Base-by-base conservation (phyloP, 37 sponge, comb jelly and placozoan genomes). In the Eunapius fragilis region DNA sequence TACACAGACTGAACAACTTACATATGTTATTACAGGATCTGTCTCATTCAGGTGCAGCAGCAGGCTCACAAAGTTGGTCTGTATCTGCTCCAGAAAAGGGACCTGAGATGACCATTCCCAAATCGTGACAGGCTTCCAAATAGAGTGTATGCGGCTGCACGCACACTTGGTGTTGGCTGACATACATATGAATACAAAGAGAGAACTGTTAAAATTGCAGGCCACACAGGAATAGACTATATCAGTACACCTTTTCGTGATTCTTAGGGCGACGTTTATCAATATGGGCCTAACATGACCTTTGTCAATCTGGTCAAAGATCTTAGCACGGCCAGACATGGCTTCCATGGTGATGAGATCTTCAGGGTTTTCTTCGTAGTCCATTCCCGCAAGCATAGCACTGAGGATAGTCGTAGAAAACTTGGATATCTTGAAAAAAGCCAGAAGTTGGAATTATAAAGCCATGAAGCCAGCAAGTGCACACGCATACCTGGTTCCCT, bases 321-420 rank as follows among this genome's bases (percentile, higher is more conserved):
- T 93, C 37, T 92, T 91, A 31, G 94, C 86, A 36, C 95, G 83
- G 0, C 98, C 98, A 45, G 81, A 85, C 98, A 98, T 98, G 31
- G 98, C 97, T 72, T 98, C 98, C 92, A 98, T 95, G 31, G 98
- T 98, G 79, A 98, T 98, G 71, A 93, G 83, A 78, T 93, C 96
- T 24, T 83, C 79, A 27, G 98, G 96, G 73, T 98, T 96, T 27
- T 96, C 96, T 30, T 88, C 89, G 88, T 98, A 96, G 80, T 98
- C 98, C 96, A 98, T 98, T 17, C 98, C 98, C 25, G 98, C 92
- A 83, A 98, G 83, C 93, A 98, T 91, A 14, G 98, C 98, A 23
- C 94, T 94, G 37, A 98, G 83, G 23, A 98, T 90, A 25, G 98
- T 98, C 6, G 98, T 98, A 25, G 98, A 96, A 87, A 94, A 98